phyloP scores from a whole-genome alignment of 37 sponge, comb jelly and placozoan genomes.

The Hormiphora californensis region DNA sequence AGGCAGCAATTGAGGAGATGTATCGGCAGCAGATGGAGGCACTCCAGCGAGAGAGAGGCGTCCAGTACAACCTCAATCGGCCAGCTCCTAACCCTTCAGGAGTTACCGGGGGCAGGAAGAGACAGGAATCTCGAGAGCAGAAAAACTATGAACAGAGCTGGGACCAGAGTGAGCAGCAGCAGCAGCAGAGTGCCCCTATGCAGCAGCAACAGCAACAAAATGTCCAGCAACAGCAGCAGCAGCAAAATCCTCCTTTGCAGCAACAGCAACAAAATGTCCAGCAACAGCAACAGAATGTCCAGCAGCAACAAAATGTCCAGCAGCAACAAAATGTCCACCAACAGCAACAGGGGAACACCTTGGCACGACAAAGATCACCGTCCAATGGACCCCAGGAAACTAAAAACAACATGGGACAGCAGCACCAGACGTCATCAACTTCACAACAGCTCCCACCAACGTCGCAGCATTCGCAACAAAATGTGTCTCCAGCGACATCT shows the following conservation, averaged over 20 bases:
- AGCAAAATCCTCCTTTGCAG: not conserved
- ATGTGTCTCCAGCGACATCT: too few species aligned
- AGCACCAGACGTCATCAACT: too few species aligned
- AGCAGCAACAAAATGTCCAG: not conserved
- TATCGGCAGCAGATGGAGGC: constrained; percentile 49
- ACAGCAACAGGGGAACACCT: too few species aligned
- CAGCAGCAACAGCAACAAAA: not conserved
- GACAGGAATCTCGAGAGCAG: not conserved
- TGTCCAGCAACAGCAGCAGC: not conserved
- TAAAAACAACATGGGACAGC: too few species aligned
- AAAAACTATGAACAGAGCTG: too few species aligned
- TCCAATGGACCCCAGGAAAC: not conserved
- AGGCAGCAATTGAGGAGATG: constrained; percentile 36
- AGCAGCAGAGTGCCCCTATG: not conserved
- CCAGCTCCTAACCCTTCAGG: not conserved
- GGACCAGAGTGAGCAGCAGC: too few species aligned
- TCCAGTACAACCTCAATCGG: constrained; percentile 48
- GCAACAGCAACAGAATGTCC: not conserved
- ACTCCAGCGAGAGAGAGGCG: not conserved
- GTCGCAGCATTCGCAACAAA: too few species aligned
- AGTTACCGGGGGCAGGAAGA: not conserved
- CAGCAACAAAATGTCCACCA: too few species aligned
- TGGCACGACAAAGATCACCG: not conserved
- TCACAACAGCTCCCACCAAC: too few species aligned
- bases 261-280: not conserved